Base-by-base conservation (phyloP, 2,888 invertebrate species). In the Seira sanloemensis region DNA sequence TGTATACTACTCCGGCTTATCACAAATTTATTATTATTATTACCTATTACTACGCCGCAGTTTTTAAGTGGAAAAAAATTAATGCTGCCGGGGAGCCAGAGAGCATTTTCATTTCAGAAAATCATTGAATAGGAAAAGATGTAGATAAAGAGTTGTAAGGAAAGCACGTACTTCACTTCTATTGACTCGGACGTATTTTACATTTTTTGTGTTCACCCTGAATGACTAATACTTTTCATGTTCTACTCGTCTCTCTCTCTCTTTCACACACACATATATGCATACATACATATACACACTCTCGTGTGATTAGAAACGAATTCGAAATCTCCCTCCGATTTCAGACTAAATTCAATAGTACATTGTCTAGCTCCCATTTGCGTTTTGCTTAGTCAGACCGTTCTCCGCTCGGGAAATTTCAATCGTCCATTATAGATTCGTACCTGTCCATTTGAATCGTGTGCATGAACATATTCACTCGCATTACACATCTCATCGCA, bases 401-500 rank as follows among this genome's bases (percentile, higher is more conserved):
- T n/a, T n/a, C n/a, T n/a, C n/a, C n/a, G n/a, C n/a, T n/a, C n/a
- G n/a, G n/a, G n/a, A n/a, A 50, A 50, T 37, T 37, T 18, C 50
- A 37, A 50, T 50, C 50, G 16, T 50, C 50, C 50, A 50, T 50
- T 50, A n/a, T 18, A 16, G 2, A 50, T 50, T 50, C 50, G n/a
- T 50, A 50, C 50, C 50, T 50, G 50, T 50, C 50, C 50, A 50
- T 50, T 50, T 50, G n/a, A n/a, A 50, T 12, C 50, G 26, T 74
- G 50, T 67, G 67, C 75, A 50, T 18, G 25, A 37, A 27, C 50
- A 74, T 66, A 74, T 65, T 37, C 24, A 37, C 37, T 37, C 12
- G 12, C 37, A 7, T 7, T 12, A 37, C 37, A 37, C 50, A 50
- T 50, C 50, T n/a, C n/a, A n/a, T n/a, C n/a, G n/a, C n/a, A 37